These are phyloP conservation scores for Pholis gunnellus DNA, from an alignment of 2,113 vertebrate species.

Conservation along the genomic window DNA sequence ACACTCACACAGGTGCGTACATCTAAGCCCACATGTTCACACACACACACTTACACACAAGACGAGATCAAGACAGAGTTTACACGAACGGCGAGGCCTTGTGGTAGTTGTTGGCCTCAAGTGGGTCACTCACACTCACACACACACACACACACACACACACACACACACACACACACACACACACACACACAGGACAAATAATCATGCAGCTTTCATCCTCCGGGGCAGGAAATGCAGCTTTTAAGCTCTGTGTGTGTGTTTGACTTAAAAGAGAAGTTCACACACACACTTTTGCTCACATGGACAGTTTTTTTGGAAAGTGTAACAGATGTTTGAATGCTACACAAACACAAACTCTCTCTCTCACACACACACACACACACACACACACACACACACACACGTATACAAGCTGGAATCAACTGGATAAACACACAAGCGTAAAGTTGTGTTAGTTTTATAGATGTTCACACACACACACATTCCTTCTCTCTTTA, in stretches of 20 bases:
- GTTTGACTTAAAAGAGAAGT: conserved; percentile 63
- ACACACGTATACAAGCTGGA: neutral
- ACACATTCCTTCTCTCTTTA: conserved; percentile 43
- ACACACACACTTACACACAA: conserved; percentile 42
- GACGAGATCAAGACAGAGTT: conserved; percentile 59
- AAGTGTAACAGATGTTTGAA: conserved; percentile 17
- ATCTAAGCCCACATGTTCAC: conserved; percentile 48
- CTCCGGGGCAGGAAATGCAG: conserved; percentile 77
- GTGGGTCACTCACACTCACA: conserved; percentile 61
- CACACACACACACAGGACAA: conserved; percentile 67
- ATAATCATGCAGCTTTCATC: conserved; percentile 75
- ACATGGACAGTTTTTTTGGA: neutral
- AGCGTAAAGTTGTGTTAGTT: conserved; percentile 17
- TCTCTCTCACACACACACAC: conserved; percentile 10
- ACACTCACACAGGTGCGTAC: conserved; percentile 47
- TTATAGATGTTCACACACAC: conserved; percentile 16
- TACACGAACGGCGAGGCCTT: conserved; percentile 63
- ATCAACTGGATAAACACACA: conserved; percentile 22
- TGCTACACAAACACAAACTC: conserved; percentile 5
- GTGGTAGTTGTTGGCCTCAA: conserved; percentile 73
- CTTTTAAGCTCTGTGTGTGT: conserved; percentile 67
- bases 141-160: conserved; percentile 41
- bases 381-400: conserved; percentile 21
- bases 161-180: conserved; percentile 45
- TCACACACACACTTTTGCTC: conserved; percentile 14